These are phyloP conservation scores for Sarcophilus harrisii DNA, from an alignment of 2,797 vertebrate genomes.

Conservation along the genomic window DNA sequence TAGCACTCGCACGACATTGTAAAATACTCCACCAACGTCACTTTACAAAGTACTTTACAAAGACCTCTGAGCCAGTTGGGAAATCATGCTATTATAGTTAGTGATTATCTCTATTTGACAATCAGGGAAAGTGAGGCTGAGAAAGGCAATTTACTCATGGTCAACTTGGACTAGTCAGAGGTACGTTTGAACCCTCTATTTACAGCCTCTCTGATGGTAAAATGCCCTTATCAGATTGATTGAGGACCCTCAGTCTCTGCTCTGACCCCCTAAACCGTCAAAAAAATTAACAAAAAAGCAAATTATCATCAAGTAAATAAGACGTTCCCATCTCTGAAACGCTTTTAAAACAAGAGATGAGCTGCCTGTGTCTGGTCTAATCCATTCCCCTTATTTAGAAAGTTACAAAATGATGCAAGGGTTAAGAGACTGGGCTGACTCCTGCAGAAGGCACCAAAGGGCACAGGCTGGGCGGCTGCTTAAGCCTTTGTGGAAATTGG, in stretches of 20 bases:
- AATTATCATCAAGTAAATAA: background rate
- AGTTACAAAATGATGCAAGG: background rate
- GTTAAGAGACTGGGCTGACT: slow-evolving; percentile 1
- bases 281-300: background rate
- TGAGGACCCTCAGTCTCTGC: background rate
- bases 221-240: background rate
- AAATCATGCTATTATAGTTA: background rate
- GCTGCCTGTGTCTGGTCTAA: slow-evolving; percentile 3
- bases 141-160: background rate
- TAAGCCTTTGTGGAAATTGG: slow-evolving; percentile 61
- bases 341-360: slow-evolving; percentile 1
- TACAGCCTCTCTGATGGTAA: background rate
- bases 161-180: background rate
- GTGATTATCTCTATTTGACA: background rate
- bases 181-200: background rate
- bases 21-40: too few species aligned
- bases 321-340: background rate
- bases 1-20: too few species aligned
- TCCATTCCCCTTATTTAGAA: slow-evolving; percentile 35
- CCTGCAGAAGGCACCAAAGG: slow-evolving; percentile 28
- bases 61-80: background rate
- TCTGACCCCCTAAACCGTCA: background rate
- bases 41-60: too few species aligned
- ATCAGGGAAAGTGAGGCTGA: background rate
- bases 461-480: slow-evolving; percentile 16